Evolutionary conservation across 2,888 invertebrate genomes (phyloP).

Genomic region (Lepidocyrtoides sp.): DNA sequence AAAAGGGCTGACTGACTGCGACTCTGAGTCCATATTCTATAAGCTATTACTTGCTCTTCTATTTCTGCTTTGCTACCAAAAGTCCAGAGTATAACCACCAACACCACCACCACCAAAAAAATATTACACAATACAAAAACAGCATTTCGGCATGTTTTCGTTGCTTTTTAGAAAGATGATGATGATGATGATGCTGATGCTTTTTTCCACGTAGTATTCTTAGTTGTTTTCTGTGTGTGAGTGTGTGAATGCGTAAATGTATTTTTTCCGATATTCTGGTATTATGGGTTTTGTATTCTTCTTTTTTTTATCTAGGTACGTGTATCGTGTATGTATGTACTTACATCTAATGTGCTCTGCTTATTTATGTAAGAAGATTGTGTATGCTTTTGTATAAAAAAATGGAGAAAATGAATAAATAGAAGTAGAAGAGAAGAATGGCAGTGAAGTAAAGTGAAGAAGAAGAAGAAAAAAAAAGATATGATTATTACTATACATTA

Average conservation of each 20-base stretch:
- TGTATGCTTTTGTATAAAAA: constrained; percentile 70
- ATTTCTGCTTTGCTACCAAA: too few species aligned
- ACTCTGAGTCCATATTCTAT: constrained; percentile 3
- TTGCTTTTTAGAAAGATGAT: neutral
- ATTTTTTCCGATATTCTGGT: too few species aligned
- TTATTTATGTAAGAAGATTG: neutral
- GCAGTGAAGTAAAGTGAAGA: constrained; percentile 70
- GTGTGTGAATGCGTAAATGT: constrained; percentile 72
- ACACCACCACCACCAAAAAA: neutral
- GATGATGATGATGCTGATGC: neutral
- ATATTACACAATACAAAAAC: neutral
- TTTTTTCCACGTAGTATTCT: too few species aligned
- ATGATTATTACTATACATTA: constrained; percentile 16
- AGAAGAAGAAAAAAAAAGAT: constrained; percentile 71
- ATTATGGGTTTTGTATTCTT: constrained; percentile 8
- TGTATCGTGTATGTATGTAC: neutral
- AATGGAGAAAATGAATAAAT: constrained; percentile 54
- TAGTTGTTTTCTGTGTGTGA: neutral
- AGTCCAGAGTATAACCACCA: too few species aligned
- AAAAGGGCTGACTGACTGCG: constrained; percentile 64
- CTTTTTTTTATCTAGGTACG: constrained; percentile 1
- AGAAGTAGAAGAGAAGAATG: constrained; percentile 21
- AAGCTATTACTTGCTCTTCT: neutral
- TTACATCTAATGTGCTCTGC: constrained; percentile 42
- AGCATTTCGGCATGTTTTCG: neutral